These are phyloP conservation scores for Lacanobia wlatinum DNA, from an alignment of 2,888 invertebrate species.

Conservation along the genomic window DNA sequence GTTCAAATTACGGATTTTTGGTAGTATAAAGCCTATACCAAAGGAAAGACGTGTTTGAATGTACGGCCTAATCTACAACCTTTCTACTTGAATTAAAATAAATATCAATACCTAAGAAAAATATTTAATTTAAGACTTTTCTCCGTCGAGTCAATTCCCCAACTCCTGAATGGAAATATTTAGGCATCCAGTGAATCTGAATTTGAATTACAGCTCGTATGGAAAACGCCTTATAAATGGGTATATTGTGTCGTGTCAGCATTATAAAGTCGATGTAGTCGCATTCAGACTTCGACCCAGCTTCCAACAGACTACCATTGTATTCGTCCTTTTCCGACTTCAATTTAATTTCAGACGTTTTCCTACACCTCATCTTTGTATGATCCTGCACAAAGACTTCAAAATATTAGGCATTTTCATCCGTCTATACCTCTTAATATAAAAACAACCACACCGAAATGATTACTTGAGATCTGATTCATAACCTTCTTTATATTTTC, in stretches of 20 bases:
- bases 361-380: constrained; percentile 74
- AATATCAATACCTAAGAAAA: background rate
- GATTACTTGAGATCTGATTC: constrained; percentile 61
- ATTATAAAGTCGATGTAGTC: constrained; percentile 80
- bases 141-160: constrained; percentile 12
- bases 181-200: constrained; percentile 75
- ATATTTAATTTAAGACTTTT: constrained; percentile 8
- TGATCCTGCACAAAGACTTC: constrained; percentile 65
- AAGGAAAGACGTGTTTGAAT: background rate
- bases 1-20: too few relatives aligned
- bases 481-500: constrained; percentile 63
- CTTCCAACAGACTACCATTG: constrained; percentile 76
- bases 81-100: background rate
- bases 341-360: constrained; percentile 84
- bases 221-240: constrained; percentile 78
- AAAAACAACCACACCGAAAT: constrained; percentile 44
- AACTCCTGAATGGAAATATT: constrained; percentile 70
- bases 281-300: constrained; percentile 77
- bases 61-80: background rate
- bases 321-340: constrained; percentile 81
- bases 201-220: constrained; percentile 78
- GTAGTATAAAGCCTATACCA: too few relatives aligned
- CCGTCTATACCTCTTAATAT: constrained; percentile 42
- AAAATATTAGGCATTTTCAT: constrained; percentile 64
- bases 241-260: constrained; percentile 76